These are phyloP conservation scores for Tachina lurida DNA, from an alignment of 2,888 invertebrate genomes.

Conservation along the genomic window DNA sequence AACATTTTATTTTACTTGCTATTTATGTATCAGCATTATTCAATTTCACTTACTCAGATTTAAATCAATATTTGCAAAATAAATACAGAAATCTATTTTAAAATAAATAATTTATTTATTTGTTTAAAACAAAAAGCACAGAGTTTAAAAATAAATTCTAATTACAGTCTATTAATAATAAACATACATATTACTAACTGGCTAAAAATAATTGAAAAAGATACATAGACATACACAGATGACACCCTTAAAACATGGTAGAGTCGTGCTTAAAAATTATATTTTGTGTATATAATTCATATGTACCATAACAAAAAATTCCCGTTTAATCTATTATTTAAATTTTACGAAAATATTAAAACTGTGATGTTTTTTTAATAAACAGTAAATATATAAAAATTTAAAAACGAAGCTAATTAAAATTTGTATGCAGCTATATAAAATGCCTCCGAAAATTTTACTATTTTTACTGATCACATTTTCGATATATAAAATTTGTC, in stretches of 20 bases:
- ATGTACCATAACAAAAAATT: too few species aligned
- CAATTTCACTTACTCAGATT: background rate
- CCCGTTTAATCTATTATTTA: too few species aligned
- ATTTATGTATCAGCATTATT: background rate
- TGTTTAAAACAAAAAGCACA: conserved; percentile 54
- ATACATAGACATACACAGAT: background rate
- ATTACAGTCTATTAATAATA: conserved; percentile 67
- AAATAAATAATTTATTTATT: conserved; percentile 67
- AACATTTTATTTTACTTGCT: too few species aligned
- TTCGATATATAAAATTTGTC: too few species aligned
- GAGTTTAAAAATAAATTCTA: conserved; percentile 58
- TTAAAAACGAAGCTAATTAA: too few species aligned
- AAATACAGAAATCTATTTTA: conserved; percentile 26
- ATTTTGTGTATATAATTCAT: too few species aligned
- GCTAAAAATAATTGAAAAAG: conserved; percentile 46
- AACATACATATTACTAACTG: conserved; percentile 24
- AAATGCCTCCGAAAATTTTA: too few species aligned
- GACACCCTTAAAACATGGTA: background rate
- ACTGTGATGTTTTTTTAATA: too few species aligned
- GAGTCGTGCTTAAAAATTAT: background rate
- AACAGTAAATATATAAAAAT: too few species aligned
- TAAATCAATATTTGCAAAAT: background rate
- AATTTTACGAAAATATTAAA: too few species aligned
- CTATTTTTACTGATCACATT: too few species aligned
- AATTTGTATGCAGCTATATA: too few species aligned